Conservation (phyloP, 2,888 invertebrate genomes). For the Pilophorus perplexus region DNA sequence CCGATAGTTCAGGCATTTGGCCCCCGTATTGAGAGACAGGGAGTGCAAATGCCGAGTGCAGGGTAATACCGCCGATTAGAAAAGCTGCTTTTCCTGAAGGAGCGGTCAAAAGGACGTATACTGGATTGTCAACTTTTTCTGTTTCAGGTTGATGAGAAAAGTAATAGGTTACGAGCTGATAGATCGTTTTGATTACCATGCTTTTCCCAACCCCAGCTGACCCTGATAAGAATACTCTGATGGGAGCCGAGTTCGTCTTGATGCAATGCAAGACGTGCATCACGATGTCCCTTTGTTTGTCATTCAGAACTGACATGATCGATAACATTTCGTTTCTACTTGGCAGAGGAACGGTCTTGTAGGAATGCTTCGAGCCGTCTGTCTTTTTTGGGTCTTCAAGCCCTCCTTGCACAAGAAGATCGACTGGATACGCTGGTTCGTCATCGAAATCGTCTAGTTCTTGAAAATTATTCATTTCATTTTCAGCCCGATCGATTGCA, state of each 20-base stretch:
- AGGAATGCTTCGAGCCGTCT: background rate
- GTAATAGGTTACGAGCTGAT: background rate
- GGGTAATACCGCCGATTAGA: constrained; percentile 41
- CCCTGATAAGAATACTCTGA: background rate
- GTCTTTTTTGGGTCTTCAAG: background rate
- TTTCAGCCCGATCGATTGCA: background rate
- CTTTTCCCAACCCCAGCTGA: constrained; percentile 11
- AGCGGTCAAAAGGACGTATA: constrained; percentile 31
- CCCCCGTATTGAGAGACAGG: constrained; percentile 12
- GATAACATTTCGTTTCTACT: too few relatives aligned
- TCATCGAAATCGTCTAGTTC: background rate
- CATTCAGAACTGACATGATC: too few relatives aligned
- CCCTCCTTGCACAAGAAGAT: constrained; percentile 2
- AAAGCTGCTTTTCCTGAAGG: constrained; percentile 41
- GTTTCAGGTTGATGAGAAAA: too few relatives aligned
- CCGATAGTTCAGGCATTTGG: constrained; percentile 1
- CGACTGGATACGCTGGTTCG: background rate
- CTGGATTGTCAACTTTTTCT: constrained; percentile 21
- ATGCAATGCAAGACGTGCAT: background rate
- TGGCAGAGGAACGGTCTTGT: background rate
- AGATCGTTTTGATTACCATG: background rate
- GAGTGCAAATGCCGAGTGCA: constrained; percentile 39
- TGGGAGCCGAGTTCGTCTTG: background rate
- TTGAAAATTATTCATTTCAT: background rate
- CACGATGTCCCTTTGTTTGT: background rate